Evolutionary conservation across 2,797 vertebrate genomes (phyloP), one percentile per base, ranked within the genome.

Genomic region (Rachycentron canadum): DNA sequence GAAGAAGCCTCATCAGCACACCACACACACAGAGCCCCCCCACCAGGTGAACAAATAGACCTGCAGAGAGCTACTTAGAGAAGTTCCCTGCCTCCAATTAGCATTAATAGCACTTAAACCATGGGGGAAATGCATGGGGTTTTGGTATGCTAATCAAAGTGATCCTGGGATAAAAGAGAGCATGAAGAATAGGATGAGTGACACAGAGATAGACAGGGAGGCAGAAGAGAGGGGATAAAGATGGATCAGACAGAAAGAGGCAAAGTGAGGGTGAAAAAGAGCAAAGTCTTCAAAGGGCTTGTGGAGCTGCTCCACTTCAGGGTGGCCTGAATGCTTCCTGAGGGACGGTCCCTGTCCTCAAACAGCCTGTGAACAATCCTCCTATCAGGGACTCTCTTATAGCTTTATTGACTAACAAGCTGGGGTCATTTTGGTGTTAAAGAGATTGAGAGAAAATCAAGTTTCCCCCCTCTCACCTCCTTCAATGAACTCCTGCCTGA

Each of bases 61-160:
- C 70, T 43, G 92, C 43, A 17, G 89, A 86, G 90, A 71, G 64
- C 60, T 88, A 85, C 92, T 90, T 84, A 43, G 74, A 53, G 83
- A 91, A 92, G 89, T 71, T 57, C 88, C 90, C 92, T 82, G 84
- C 89, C 93, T 86, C 61, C 93, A 93, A 92, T 92, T 92, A 92
- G 78, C 92, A 90, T 94, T 87, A 94, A 94, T 94, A 91, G 86
- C 91, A 88, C 89, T 95, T 92, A 91, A 92, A 94, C 89, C 89
- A 81, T 59, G 80, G 87, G 91, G 93, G 93, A 93, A 94, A 92
- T 93, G 93, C 91, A 89, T 81, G 78, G 78, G 75, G 81, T 91
- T 94, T 94, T 92, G 92, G 86, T 92, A 95, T 95, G 95, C 91
- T 91, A 95, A 96, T 92, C 78, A 88, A 86, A 93, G 88, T 87